Conservation (phyloP, 2,113 vertebrate species). For the Dendrocopos noguchii region DNA sequence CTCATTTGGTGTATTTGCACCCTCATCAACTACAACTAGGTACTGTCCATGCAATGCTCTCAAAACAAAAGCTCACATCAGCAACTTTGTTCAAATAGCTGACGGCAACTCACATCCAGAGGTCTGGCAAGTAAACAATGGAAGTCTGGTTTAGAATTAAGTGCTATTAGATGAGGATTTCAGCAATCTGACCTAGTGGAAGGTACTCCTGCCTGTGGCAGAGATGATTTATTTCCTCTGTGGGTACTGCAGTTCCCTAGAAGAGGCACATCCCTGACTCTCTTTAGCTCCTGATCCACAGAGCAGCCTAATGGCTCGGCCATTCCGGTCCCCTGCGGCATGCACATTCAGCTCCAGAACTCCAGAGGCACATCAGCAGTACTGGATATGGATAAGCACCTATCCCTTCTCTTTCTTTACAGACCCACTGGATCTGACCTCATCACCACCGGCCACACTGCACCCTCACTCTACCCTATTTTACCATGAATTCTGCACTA, state of each 20-base stretch:
- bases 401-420: too few species aligned
- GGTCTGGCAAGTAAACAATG: background rate
- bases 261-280: background rate
- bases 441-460: background rate
- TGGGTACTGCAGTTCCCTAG: background rate
- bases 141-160: background rate
- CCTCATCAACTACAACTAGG: background rate
- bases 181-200: background rate
- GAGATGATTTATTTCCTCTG: background rate
- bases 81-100: background rate
- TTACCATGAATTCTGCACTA: background rate
- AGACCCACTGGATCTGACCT: background rate
- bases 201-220: background rate
- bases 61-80: background rate
- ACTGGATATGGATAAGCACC: background rate
- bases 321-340: rapidly evolving
- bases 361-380: background rate
- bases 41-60: too few species aligned
- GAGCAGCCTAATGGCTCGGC: background rate
- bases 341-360: background rate
- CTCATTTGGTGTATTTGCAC: background rate
- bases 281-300: background rate
- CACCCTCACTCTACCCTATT: background rate
- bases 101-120: background rate
- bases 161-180: background rate